Evolutionary conservation across 2,797 vertebrate species (phyloP).

Genomic region (Gymnothorax javanicus): DNA sequence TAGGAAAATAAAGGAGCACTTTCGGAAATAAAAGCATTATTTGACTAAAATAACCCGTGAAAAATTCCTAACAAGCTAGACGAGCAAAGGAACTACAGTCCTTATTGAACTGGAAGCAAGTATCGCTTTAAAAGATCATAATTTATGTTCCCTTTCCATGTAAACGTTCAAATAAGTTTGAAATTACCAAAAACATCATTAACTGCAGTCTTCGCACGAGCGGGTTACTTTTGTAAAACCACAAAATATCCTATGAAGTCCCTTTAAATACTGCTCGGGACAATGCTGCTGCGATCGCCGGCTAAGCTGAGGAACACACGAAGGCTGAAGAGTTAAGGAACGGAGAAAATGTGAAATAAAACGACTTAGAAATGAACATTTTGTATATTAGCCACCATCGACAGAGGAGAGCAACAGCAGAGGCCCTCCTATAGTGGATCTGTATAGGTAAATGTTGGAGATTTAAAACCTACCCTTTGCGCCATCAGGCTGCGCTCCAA

Average conservation of each 20-base stretch:
- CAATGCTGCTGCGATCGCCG: conserved; percentile 62
- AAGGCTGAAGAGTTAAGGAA: conserved; percentile 61
- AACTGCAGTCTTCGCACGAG: conserved; percentile 72
- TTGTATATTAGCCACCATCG: conserved; percentile 80
- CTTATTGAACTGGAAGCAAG: not conserved
- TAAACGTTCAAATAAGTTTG: conserved; percentile 52
- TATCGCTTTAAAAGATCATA: conserved; percentile 14
- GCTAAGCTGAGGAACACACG: conserved; percentile 67
- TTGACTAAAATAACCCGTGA: conserved; percentile 37
- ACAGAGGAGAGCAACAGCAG: conserved; percentile 76
- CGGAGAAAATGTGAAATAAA: conserved; percentile 65
- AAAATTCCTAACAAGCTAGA: conserved; percentile 30
- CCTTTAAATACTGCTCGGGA: conserved; percentile 63
- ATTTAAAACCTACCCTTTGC: conserved; percentile 99
- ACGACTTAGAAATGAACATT: conserved; percentile 68
- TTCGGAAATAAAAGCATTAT: conserved; percentile 45
- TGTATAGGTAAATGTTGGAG: conserved; percentile 90
- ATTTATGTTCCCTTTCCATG: not conserved
- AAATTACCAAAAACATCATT: conserved; percentile 95
- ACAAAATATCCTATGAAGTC: conserved; percentile 63
- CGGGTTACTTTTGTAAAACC: conserved; percentile 72
- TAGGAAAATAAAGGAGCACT: conserved; percentile 51
- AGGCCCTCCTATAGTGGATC: conserved; percentile 85
- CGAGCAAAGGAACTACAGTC: conserved; percentile 23
- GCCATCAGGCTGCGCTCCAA: conserved; percentile 99